phyloP scores from a whole-genome alignment of 2,888 invertebrate species.

The Idaea biselata region DNA sequence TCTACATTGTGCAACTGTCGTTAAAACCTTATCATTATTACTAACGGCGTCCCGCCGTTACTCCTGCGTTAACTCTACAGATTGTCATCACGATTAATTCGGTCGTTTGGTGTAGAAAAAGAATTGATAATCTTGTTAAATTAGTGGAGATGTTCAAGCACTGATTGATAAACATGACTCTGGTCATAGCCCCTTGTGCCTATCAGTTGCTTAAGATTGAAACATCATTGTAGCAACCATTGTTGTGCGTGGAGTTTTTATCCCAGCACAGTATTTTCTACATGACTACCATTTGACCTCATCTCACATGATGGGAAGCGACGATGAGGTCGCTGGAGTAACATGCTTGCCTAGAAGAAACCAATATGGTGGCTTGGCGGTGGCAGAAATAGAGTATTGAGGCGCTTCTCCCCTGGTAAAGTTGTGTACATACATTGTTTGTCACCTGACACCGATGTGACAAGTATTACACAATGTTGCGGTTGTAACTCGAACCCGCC shows the following conservation, averaged over 20 bases:
- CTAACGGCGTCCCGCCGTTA: neutral
- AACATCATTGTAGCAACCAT: too few species aligned
- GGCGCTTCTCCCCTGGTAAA: too few species aligned
- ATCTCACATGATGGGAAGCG: too few species aligned
- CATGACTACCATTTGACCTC: too few species aligned
- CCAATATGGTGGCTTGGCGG: too few species aligned
- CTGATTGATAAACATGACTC: neutral
- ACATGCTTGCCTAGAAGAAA: too few species aligned
- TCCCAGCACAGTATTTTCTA: too few species aligned
- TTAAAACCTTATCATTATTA: neutral
- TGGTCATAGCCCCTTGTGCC: too few species aligned
- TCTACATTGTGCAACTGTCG: neutral
- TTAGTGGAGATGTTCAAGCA: neutral
- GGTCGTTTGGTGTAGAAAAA: neutral
- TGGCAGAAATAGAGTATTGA: too few species aligned
- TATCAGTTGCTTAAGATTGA: too few species aligned
- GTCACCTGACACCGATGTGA: neutral
- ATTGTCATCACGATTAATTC: neutral
- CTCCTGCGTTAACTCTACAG: neutral
- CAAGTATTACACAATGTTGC: neutral
- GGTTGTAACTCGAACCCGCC: neutral
- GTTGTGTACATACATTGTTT: neutral
- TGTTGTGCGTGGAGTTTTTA: too few species aligned
- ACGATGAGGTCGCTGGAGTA: too few species aligned
- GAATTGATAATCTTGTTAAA: neutral